phyloP scores from a whole-genome alignment of 2,888 invertebrate genomes.

The Thumatha senex region DNA sequence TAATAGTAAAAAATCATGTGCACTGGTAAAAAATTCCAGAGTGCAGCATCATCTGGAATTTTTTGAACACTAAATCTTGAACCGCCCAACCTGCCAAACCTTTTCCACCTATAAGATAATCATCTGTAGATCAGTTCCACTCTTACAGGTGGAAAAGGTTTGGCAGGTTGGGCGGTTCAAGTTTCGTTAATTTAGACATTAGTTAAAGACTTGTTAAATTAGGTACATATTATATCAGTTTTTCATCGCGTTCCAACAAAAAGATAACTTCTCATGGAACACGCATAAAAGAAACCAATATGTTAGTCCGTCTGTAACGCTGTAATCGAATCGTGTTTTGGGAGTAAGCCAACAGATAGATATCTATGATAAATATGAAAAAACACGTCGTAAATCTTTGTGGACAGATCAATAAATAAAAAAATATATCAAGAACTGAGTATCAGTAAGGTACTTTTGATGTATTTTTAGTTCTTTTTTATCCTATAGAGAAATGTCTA shows the following conservation, averaged over 20 bases:
- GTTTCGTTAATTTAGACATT: background rate
- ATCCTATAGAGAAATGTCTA: too few species aligned
- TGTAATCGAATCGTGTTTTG: constrained; percentile 42
- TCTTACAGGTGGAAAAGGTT: too few species aligned
- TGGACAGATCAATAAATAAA: constrained; percentile 17
- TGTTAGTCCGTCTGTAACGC: constrained; percentile 23
- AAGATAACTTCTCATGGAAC: constrained; percentile 16
- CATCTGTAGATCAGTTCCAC: too few species aligned
- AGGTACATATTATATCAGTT: too few species aligned
- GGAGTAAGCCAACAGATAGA: constrained; percentile 40
- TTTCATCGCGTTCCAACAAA: background rate
- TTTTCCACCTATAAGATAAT: too few species aligned
- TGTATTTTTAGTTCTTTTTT: background rate
- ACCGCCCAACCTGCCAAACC: too few species aligned
- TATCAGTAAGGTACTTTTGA: background rate
- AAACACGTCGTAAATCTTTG: constrained; percentile 14
- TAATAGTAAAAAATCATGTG: too few species aligned
- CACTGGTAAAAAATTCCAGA: too few species aligned
- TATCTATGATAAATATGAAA: constrained; percentile 35
- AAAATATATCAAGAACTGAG: constrained; percentile 5
- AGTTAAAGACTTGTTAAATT: too few species aligned
- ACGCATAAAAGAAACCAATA: constrained; percentile 26
- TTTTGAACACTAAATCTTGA: too few species aligned
- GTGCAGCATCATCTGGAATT: too few species aligned
- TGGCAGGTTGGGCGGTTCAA: too few species aligned